These are phyloP conservation scores for Etheostoma cragini DNA, from an alignment of 2,113 vertebrate genomes.

Conservation along the genomic window DNA sequence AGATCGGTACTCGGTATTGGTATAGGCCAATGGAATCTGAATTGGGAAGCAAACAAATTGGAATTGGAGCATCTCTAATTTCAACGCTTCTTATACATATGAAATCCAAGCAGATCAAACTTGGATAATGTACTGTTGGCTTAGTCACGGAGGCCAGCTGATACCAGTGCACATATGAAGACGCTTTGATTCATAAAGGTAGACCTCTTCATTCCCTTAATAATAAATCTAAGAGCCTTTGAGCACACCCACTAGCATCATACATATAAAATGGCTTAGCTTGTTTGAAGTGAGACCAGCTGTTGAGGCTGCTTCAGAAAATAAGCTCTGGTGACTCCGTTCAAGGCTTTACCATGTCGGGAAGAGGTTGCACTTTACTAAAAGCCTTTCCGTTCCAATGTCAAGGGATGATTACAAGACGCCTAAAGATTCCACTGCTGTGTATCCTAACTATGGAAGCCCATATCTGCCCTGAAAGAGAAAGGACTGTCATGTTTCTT, in stretches of 20 bases:
- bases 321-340: conserved; percentile 14
- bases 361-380: conserved; percentile 29
- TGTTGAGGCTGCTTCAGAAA: conserved; percentile 21
- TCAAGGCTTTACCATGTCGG: conserved; percentile 10
- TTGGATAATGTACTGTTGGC: neutral
- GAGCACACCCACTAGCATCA: conserved; percentile 34
- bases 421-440: neutral
- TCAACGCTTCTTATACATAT: neutral
- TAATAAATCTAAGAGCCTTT: conserved; percentile 46
- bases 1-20: too few relatives aligned
- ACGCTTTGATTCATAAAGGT: conserved; percentile 46
- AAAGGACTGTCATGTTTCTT: too few relatives aligned
- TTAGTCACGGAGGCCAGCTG: conserved; percentile 19
- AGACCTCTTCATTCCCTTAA: conserved; percentile 48
- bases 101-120: conserved; percentile 1
- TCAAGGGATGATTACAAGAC: conserved; percentile 2
- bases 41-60: too few relatives aligned
- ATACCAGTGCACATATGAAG: conserved; percentile 39
- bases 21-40: too few relatives aligned
- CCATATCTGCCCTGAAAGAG: neutral
- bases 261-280: conserved; percentile 45
- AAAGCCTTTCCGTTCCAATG: conserved; percentile 12
- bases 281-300: conserved; percentile 50
- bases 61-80: too few relatives aligned
- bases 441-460: neutral